Evolutionary conservation across 2,113 vertebrate species (phyloP), one percentile per base, ranked within the genome.

Genomic region (Zingel zingel): DNA sequence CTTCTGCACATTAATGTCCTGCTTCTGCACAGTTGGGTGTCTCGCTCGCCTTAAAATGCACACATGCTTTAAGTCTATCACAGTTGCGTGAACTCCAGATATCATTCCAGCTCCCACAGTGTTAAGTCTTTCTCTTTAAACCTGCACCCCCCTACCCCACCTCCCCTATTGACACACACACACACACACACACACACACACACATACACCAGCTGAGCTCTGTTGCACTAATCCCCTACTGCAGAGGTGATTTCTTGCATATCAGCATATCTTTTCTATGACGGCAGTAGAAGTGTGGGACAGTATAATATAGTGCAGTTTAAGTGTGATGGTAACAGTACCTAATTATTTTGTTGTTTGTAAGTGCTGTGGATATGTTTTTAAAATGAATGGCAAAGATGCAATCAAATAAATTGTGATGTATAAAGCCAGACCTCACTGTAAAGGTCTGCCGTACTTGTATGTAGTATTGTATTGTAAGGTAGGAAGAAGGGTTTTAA

Each of bases 121-220:
- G 50, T 73, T 62, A 66, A 82, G 33, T 58, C 30, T 50, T 48
- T 56, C 54, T 67, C 66, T 69, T 79, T 73, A 86, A 79, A 74
- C 54, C 58, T 61, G 16, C 68, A 47, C 43, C 27, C 7, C 7
- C 16, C 68, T 43, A 43, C 9, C 56, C 45, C 25, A 27, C 21
- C 56, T 9, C 39, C 39, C 39, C 39, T 43, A 11, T 43, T 43
- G 10, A 43, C 16, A 10, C 2, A 53, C 30, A 65, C n/a, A 70
- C 30, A 27, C 43, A n/a, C 30, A 33, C 30, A 30, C 30, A 4
- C 30, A 30, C 30, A 30, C 30, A 30, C 30, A 30, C 30, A 30
- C 30, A 30, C 30, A 30, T 4, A 30, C 30, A 33, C 30, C 71
- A 69, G 23, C 62, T 45, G 16, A 79, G 75, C 77, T 57, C 43